Evolutionary conservation across 2,113 vertebrate genomes (phyloP), one percentile per base, ranked within the genome.

Genomic region (Taurulus bubalis): DNA sequence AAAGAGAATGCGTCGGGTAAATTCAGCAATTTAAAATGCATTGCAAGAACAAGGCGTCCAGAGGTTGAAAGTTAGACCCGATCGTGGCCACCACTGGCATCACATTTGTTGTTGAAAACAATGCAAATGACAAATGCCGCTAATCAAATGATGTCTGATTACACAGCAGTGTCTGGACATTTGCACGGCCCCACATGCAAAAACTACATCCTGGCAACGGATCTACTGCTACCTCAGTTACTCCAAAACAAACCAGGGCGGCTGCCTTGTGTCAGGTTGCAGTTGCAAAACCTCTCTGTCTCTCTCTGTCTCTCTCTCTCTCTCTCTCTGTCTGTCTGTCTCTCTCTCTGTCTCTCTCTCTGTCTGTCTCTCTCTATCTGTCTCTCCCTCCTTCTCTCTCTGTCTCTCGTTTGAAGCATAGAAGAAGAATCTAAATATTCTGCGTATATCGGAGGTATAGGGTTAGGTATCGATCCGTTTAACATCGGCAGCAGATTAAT

Each of bases 111-210:
- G 1, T 14, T 53, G 22, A 36, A 32, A 71, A 55, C 53, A 3
- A 36, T 77, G 67, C 51, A 87, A 83, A 87, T 69, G 11, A 64
- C 12, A 66, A 2, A 3, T 0, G 10, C 9, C 59, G n/a, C 14
- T 71, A 71, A 64, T 40, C 53, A 75, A 85, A 83, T 42, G 1
- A 6, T 38, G 32, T 40, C 40, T 49, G 42, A 18, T 49, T 1
- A 15, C 32, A 42, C 24, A 58, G 45, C 5, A 3, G 4, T 8
- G 5, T 28, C 28, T 67, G 20, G 20, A 20, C 9, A 45, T 77
- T 71, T 83, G 42, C 68, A 26, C 77, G 55, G 5, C 14, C 0
- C 5, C n/a, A 8, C 18, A 5, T 15, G 18, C 47, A 34, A 72
- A 55, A 68, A 12, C 8, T 11, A 59, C 24, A 28, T 78, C 45